Base-by-base conservation (phyloP, 92 coral and sea anemone genomes). In the Palythoa heliodiscus region DNA sequence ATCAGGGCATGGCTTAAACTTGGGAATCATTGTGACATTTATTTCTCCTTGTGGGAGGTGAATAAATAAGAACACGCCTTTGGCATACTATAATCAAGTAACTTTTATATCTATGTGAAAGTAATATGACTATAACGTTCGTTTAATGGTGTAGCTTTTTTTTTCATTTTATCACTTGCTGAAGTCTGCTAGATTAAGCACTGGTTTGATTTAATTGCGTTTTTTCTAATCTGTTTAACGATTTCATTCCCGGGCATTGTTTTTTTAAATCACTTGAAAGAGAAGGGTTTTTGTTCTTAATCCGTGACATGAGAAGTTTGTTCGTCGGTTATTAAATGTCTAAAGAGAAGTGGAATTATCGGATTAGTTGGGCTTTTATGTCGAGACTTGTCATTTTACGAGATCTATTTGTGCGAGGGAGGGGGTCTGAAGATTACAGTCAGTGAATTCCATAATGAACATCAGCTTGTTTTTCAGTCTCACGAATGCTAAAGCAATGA, bases 31-130 rank as follows among this genome's bases (percentile, higher is more conserved):
- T 38, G 57, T 37, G 72, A 63, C 43, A 64, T 43, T 43, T 43
- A 7, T 40, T 63, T 63, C 23, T 66, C 84, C n/a, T 80, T 63
- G 84, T 66, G 84, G 84, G 84, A 67, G 84, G 63, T 47, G 47
- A 24, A 53, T 80, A 47, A 64, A 66, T 48, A 64, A 47, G 13
- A 23, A 1, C 20, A 67, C 55, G 52, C 40, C 80, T 11, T 75
- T 52, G 47, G 23, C 63, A 50, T 24, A 35, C 40, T 24, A 22
- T 35, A 29, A 19, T 20, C 39, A 63, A 79, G 4, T 15, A 10
- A 16, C 47, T 13, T 80, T 63, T 80, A 43, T 14, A 6, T 78
- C 11, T 68, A n/a, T n/a, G 5, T 58, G 6, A 16, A 58, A 5
- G n/a, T 15, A 11, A n/a, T 11, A 15, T 16, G 17, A 58, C n/a